Evolutionary conservation across 2,888 invertebrate genomes (phyloP), one percentile per base, ranked within the genome.

Genomic region (Macropis europaea): DNA sequence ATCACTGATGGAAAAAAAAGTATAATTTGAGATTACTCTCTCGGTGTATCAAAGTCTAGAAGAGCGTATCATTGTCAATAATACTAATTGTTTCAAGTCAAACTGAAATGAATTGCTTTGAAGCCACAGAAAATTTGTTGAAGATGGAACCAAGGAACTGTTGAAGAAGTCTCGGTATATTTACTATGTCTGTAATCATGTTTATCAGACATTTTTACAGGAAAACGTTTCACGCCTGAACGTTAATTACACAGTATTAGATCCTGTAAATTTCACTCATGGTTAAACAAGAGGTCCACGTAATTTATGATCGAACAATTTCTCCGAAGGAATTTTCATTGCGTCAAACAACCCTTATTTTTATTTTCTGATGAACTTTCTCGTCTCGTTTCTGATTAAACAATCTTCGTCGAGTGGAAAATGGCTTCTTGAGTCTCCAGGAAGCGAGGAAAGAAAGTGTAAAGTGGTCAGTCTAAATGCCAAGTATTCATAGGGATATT

Each of bases 391-490:
- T 19, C 15, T 32, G 30, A 47, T 43, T 24, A 22, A 52, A 66
- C 15, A 9, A 19, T 48, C 24, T 1, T 2, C 26, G 4, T n/a
- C n/a, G 9, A n/a, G 17, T 48, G 32, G 15, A 17, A 57, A 61
- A 38, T 48, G n/a, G 32, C 4, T 32, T 32, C 9, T 30, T 34
- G 19, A 19, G 19, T 24, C 40, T 45, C 13, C 30, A 22, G 40
- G 42, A 48, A 63, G 40, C 43, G 57, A 66, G 62, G 73, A 68
- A 70, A 62, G 76, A 79, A 79, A 78, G 66, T 64, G 52, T 24
- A 38, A 36, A 6, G 3, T 2, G 43, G 15, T 5, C n/a, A 7
- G 24, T 60, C 19, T 47, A 72, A 70, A 42, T 42, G 70, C 34
- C 69, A 52, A 26, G 50, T 56, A 36, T 42, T n/a, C n/a, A n/a